Percentiles rank a stretch among this genome's conserved stretches.
Evolutionary conservation across 2,113 vertebrate species (phyloP).

Genomic region (Chelonoidis abingdonii): DNA sequence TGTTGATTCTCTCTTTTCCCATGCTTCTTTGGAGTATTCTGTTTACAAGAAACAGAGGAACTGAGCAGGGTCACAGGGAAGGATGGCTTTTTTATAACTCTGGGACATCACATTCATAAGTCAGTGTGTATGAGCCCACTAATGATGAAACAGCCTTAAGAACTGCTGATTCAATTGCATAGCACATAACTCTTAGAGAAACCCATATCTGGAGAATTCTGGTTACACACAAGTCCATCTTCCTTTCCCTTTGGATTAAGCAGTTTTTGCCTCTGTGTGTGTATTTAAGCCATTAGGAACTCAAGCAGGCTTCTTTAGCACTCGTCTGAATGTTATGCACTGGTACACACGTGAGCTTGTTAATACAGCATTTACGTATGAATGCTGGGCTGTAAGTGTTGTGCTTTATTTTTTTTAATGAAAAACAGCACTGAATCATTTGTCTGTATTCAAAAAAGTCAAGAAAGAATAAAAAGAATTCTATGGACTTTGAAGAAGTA

Average conservation of each 20-base stretch:
- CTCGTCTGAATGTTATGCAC: background rate
- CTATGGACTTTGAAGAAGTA: background rate
- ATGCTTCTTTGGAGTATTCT: background rate
- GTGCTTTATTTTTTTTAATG: background rate
- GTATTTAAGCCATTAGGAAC: background rate
- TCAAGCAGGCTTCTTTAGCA: background rate
- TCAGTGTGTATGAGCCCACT: background rate
- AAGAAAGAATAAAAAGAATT: background rate
- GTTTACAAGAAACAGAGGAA: background rate
- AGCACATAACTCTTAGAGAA: background rate
- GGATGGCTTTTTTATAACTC: background rate
- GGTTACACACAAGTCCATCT: background rate
- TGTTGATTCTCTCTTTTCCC: background rate
- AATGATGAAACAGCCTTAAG: background rate
- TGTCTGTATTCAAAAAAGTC: background rate
- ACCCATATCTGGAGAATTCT: background rate
- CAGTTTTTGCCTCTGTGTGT: background rate
- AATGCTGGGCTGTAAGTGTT: background rate
- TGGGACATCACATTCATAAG: background rate
- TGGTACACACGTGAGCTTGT: background rate
- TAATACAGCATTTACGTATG: background rate
- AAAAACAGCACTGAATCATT: background rate
- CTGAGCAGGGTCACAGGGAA: background rate
- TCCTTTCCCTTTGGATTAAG: background rate
- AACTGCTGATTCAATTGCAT: background rate